Conservation (phyloP, 2,113 vertebrate species). For the Perccottus glenii region DNA sequence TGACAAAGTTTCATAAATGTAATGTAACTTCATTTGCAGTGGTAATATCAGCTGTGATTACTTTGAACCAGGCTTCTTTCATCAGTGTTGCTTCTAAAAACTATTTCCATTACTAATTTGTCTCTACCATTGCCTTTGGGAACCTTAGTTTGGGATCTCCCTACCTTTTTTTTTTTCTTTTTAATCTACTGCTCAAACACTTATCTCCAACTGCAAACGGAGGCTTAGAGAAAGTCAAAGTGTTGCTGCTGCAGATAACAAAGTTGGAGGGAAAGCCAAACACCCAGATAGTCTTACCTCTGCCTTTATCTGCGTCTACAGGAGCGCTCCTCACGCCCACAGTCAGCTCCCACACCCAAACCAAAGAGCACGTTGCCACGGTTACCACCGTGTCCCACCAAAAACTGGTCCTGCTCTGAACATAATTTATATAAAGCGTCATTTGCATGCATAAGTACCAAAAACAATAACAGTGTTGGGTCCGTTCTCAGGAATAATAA, state of each 20-base stretch:
- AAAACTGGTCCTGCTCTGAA: not conserved
- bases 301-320: conserved; percentile 74
- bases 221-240: conserved; percentile 34
- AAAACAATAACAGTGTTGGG: not conserved
- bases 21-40: no score
- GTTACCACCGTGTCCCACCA: conserved; percentile 40
- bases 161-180: not conserved
- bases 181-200: not conserved
- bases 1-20: no score
- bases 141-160: not conserved
- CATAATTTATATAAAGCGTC: not conserved
- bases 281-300: conserved; percentile 63
- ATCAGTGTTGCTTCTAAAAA: no score
- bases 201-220: conserved; percentile 54
- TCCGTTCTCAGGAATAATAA: not conserved
- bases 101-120: no score
- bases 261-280: conserved; percentile 28
- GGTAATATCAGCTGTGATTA: no score
- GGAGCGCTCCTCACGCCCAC: conserved; percentile 50
- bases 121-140: no score
- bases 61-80: no score
- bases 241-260: conserved; percentile 68
- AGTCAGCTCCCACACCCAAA: conserved; percentile 66
- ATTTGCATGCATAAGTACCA: not conserved
- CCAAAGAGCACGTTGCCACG: conserved; percentile 47